phyloP scores from a whole-genome alignment of 2,113 vertebrate genomes.

The Corythoichthys intestinalis region DNA sequence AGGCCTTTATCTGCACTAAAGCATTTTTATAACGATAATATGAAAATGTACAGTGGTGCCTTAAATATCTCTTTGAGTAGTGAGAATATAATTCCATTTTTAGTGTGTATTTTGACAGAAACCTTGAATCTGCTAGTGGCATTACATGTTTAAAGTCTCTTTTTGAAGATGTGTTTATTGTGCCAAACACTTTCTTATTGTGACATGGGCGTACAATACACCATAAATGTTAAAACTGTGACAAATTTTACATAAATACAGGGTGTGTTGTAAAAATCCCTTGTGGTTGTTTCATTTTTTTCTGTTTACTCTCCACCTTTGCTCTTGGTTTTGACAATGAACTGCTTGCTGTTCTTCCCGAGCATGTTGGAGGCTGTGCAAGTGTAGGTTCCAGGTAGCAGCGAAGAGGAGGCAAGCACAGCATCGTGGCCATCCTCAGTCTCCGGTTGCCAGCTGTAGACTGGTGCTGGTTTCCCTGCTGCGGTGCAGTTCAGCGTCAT shows the following conservation, averaged over 20 bases:
- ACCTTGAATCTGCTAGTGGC: background rate
- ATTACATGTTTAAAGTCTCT: too few species aligned
- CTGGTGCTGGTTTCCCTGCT: slow-evolving; percentile 58
- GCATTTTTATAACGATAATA: too few species aligned
- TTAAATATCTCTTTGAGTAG: too few species aligned
- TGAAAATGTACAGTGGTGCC: too few species aligned
- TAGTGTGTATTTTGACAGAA: background rate
- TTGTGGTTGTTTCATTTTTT: background rate
- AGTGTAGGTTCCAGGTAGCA: slow-evolving; percentile 65
- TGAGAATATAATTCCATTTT: too few species aligned
- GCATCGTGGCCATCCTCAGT: slow-evolving; percentile 41
- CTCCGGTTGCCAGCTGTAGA: slow-evolving; percentile 61
- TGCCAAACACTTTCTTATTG: background rate
- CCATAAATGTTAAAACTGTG: slow-evolving; percentile 17
- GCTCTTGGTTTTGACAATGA: slow-evolving; percentile 56
- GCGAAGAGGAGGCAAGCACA: slow-evolving; percentile 47
- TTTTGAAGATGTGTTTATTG: too few species aligned
- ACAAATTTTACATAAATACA: slow-evolving; percentile 29
- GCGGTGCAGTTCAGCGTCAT: slow-evolving; percentile 65
- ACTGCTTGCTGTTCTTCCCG: slow-evolving; percentile 68
- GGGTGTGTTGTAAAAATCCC: background rate
- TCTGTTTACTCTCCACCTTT: slow-evolving; percentile 41
- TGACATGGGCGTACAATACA: background rate
- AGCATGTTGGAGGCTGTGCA: slow-evolving; percentile 66
- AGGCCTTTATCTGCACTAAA: too few species aligned